These are phyloP conservation scores for Charadrius vociferus DNA, from an alignment of 2,113 vertebrate genomes.

Conservation along the genomic window DNA sequence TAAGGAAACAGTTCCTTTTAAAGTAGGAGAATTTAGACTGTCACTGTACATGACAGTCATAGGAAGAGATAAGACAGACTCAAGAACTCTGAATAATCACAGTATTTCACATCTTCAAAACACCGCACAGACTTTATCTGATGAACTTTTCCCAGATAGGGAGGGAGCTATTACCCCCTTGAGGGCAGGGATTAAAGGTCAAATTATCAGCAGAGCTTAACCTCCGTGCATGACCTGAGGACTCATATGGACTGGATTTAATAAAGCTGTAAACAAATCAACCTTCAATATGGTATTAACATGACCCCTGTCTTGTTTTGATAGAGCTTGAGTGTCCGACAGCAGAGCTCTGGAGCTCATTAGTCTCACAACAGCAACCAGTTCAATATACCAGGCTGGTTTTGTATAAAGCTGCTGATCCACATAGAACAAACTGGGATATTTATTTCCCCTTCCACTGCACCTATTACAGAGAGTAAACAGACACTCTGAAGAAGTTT, in stretches of 20 bases:
- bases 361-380: background rate
- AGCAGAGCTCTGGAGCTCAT: background rate
- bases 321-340: background rate
- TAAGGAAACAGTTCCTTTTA: background rate
- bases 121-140: background rate
- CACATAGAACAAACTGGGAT: background rate
- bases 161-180: background rate
- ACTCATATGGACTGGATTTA: background rate
- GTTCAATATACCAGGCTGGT: background rate
- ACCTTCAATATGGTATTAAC: background rate
- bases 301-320: background rate
- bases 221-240: background rate
- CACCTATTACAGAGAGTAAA: background rate
- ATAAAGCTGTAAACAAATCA: slow-evolving; percentile 19
- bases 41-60: background rate
- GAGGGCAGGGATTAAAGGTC: background rate
- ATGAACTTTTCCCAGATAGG: background rate
- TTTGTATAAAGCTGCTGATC: background rate
- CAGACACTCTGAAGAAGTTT: background rate
- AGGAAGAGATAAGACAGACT: background rate
- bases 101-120: background rate
- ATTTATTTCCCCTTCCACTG: background rate
- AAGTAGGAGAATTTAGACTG: background rate
- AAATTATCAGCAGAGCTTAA: background rate
- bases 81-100: background rate